Evolutionary conservation across 2,113 vertebrate species (phyloP), one percentile per base, ranked within the genome.

Genomic region (Ceratotherium simum): DNA sequence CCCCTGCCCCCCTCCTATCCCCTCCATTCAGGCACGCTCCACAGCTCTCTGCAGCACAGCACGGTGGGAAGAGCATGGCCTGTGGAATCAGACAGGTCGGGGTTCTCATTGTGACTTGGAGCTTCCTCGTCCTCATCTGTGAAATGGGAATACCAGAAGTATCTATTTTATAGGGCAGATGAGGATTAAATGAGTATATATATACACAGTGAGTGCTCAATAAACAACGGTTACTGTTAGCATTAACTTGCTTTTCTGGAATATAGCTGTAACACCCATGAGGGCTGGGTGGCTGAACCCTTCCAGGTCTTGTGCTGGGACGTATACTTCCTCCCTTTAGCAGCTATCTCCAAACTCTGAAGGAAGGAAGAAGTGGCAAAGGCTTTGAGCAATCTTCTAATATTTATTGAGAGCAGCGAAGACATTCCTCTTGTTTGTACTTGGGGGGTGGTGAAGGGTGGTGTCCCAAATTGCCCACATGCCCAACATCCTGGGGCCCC

Each of bases 61-160:
- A 48, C 4, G 0, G 1, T 0, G 5, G n/a, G 51, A 76, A 72
- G 51, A 73, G n/a, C 7, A 21, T 0, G 12, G 56, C 23, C 14
- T 48, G 31, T 31, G 20, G 36, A 54, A 67, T 54, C 64, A 56
- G 48, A 64, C 2, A 7, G 3, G 6, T 16, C 33, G 8, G 16
- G 64, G 33, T 70, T 56, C 29, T 51, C 48, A 4, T 17, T 56
- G 69, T 16, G 72, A 90, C 29, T n/a, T 11, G 2, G 29, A 64
- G 64, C 31, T 87, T 90, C 65, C 33, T 48, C 1, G 9, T 46
- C 73, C 54, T 46, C 65, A 25, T 54, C 65, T 46, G 39, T 33
- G 23, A 27, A 78, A n/a, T 2, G 62, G 36, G 46, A 20, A 13
- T n/a, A 25, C 17, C 16, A 27, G 89, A 11, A 17, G n/a, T 13